phyloP scores from a whole-genome alignment of 1,140 invertebrate genomes.

The Megalonaias nervosa region DNA sequence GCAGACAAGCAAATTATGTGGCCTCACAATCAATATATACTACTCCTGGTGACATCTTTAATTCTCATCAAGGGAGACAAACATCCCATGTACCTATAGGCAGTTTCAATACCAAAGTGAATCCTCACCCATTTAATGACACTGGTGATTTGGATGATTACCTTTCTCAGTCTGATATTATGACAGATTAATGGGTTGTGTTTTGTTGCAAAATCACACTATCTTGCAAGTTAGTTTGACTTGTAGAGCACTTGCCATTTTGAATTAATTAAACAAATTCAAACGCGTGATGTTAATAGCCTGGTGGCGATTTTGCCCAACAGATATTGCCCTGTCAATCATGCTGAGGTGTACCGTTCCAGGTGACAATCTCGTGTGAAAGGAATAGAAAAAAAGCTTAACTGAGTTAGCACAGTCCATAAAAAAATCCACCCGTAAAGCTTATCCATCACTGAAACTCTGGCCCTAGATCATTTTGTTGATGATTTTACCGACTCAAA shows the following conservation, averaged over 20 bases:
- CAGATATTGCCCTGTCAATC: background rate
- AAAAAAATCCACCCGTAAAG: constrained; percentile 12
- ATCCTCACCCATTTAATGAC: too few relatives aligned
- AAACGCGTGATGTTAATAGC: background rate
- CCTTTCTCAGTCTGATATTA: too few relatives aligned
- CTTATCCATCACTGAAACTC: constrained; percentile 15
- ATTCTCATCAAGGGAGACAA: too few relatives aligned
- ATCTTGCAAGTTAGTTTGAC: background rate
- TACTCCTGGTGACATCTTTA: too few relatives aligned
- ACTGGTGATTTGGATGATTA: too few relatives aligned
- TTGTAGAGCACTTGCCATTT: background rate
- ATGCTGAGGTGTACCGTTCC: constrained; percentile 6
- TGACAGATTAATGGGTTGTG: too few relatives aligned
- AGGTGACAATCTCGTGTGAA: background rate
- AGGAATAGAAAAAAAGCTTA: background rate
- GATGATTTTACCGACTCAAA: constrained; percentile 11
- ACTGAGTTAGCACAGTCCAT: constrained; percentile 18
- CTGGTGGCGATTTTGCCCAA: background rate
- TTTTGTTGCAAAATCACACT: background rate
- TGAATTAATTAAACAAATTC: background rate
- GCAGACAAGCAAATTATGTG: too few relatives aligned
- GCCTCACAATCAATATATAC: too few relatives aligned
- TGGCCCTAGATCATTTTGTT: constrained; percentile 24
- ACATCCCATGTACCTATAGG: too few relatives aligned
- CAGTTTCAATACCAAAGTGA: too few relatives aligned